phyloP scores from a whole-genome alignment of 2,888 invertebrate genomes.

The Agonopterix alstromeriana region DNA sequence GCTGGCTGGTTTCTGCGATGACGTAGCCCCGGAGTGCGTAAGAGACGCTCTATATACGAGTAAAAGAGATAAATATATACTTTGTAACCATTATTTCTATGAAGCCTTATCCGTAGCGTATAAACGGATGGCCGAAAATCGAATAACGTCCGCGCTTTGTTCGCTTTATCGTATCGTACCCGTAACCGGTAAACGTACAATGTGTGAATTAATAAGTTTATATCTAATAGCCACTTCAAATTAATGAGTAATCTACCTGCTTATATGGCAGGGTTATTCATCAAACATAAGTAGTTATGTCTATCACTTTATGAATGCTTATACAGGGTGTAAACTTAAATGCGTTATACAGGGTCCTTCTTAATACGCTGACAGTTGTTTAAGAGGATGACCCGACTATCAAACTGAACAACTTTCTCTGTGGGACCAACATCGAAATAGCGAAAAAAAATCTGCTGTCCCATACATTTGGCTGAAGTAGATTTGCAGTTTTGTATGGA shows the following conservation, averaged over 20 bases:
- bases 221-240: conserved; percentile 15
- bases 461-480: too few species aligned
- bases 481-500: too few species aligned
- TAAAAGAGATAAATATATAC: conserved; percentile 35
- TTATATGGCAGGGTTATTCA: neutral
- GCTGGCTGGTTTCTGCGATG: conserved; percentile 74
- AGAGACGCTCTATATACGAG: conserved; percentile 27
- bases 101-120: conserved; percentile 66
- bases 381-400: too few species aligned
- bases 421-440: too few species aligned
- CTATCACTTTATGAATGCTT: neutral
- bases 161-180: conserved; percentile 33
- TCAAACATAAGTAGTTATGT: neutral
- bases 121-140: conserved; percentile 68
- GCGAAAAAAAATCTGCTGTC: too few species aligned
- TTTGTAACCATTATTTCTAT: conserved; percentile 60
- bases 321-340: too few species aligned
- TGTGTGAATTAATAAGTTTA: conserved; percentile 30
- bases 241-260: conserved; percentile 12
- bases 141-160: conserved; percentile 65
- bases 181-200: conserved; percentile 35
- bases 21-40: conserved; percentile 53
- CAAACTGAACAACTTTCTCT: too few species aligned
- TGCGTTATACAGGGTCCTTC: too few species aligned
- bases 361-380: too few species aligned